These are phyloP conservation scores for Neoitamus cyanurus DNA, from an alignment of 2,888 invertebrate species.

Conservation along the genomic window DNA sequence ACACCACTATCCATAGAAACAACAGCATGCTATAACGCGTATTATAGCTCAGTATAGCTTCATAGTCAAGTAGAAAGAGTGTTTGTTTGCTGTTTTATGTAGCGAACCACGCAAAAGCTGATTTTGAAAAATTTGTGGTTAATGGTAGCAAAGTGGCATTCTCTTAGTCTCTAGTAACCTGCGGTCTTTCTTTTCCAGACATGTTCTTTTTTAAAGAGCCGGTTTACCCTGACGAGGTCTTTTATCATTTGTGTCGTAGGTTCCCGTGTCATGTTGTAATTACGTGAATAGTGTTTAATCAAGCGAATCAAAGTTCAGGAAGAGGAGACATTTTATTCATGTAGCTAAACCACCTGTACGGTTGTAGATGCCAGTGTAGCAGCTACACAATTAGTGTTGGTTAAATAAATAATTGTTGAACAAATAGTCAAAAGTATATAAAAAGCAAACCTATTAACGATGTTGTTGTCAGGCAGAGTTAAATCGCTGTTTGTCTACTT, in stretches of 20 bases:
- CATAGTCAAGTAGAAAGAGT: constrained; percentile 24
- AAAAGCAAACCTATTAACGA: background rate
- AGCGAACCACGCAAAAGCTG: background rate
- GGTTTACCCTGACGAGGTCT: constrained; percentile 45
- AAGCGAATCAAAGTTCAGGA: background rate
- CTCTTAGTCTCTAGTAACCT: constrained; percentile 37
- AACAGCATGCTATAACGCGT: constrained; percentile 22
- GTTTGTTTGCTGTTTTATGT: constrained; percentile 36
- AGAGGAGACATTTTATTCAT: background rate
- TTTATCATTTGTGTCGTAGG: constrained; percentile 48
- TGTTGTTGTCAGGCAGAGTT: background rate
- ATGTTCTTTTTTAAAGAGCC: constrained; percentile 54
- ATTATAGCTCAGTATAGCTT: constrained; percentile 14
- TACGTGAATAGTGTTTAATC: background rate
- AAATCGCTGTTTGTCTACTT: constrained; percentile 16
- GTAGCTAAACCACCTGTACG: background rate
- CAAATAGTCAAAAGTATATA: background rate
- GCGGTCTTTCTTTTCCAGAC: constrained; percentile 47
- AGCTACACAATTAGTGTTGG: background rate
- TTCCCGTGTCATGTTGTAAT: constrained; percentile 40
- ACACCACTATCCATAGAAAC: background rate
- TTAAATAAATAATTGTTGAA: constrained; percentile 16
- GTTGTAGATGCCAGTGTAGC: background rate
- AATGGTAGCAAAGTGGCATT: background rate
- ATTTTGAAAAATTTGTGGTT: constrained; percentile 4